Evolutionary conservation across 2,888 invertebrate genomes (phyloP), one percentile per base, ranked within the genome.

Genomic region (Oxytorus armatus): DNA sequence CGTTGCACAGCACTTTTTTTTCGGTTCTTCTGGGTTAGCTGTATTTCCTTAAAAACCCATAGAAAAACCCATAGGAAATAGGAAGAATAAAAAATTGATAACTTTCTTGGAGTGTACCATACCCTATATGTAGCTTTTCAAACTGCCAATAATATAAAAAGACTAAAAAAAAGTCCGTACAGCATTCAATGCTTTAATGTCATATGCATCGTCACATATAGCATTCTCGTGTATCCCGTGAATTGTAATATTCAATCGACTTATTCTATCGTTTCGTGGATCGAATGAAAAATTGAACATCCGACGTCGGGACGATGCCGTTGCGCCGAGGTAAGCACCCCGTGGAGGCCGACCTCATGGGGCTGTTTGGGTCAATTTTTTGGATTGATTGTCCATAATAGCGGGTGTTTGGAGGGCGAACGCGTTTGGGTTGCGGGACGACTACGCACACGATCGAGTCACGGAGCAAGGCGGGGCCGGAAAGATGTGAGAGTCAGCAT

Each of bases 331-430:
- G 73, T 79, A 81, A 81, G 78, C 75, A 76, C 79, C 79, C 78
- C 78, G 72, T 68, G 53, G 81, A 53, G 81, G 79, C 70, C 79
- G 66, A 76, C 59, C 77, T 79, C 79, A 55, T 57, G 74, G 76
- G 78, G 82, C 70, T 80, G 82, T 76, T 82, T 79, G 73, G 82
- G 76, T 70, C 78, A 84, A 84, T 83, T 84, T 84, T 84, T 81
- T 81, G 85, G 89, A 91, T 91, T 91, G 90, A 91, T 91, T 89
- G 90, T 89, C 89, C 89, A 89, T 91, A 91, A 90, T 90, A 89
- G 89, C 83, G 89, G 88, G 88, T 89, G 89, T 89, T 89, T 88
- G 86, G 88, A 87, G 85, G 83, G 79, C 79, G 81, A 82, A 74
- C 80, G 75, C 73, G 65, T 72, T 57, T 42, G 53, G 76, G 65